phyloP scores from a whole-genome alignment of 64 coral and sea anemone species.

The Montipora capricornis region DNA sequence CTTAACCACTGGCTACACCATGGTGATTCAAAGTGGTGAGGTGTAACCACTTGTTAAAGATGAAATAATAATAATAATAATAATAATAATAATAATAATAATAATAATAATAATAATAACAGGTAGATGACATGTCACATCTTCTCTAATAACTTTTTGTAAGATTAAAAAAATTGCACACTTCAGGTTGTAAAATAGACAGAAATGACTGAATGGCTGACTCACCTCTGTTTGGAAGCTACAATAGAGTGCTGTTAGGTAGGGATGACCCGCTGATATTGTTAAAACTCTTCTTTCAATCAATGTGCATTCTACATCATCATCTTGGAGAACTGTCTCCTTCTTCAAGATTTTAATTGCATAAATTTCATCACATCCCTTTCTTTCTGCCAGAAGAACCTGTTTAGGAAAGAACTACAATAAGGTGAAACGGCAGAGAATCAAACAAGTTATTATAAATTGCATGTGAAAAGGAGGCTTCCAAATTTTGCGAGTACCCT shows the following conservation, averaged over 20 bases:
- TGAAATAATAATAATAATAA: no score
- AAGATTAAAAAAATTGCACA: no score
- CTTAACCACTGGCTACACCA: no score
- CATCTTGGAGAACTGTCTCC: slow-evolving; percentile 93
- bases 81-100: no score
- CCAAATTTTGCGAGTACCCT: not conserved
- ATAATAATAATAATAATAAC: no score
- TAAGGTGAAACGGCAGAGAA: not conserved
- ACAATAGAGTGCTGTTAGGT: slow-evolving; percentile 90
- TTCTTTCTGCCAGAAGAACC: slow-evolving; percentile 94
- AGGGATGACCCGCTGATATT: slow-evolving; percentile 89
- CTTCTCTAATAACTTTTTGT: no score
- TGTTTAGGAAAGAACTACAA: not conserved
- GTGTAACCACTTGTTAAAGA: no score
- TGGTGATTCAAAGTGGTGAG: no score
- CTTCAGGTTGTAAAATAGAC: no score
- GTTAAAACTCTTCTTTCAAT: slow-evolving; percentile 95
- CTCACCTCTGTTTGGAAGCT: slow-evolving; percentile 94
- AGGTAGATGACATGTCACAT: no score
- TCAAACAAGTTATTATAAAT: not conserved
- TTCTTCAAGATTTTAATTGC: slow-evolving; percentile 98
- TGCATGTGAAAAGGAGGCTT: no score
- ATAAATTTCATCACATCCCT: slow-evolving; percentile 88
- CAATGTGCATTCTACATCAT: slow-evolving; percentile 98
- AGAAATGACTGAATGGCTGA: no score